These are phyloP conservation scores for Stramonita haemastoma DNA, from an alignment of 2,888 invertebrate genomes.

Conservation along the genomic window DNA sequence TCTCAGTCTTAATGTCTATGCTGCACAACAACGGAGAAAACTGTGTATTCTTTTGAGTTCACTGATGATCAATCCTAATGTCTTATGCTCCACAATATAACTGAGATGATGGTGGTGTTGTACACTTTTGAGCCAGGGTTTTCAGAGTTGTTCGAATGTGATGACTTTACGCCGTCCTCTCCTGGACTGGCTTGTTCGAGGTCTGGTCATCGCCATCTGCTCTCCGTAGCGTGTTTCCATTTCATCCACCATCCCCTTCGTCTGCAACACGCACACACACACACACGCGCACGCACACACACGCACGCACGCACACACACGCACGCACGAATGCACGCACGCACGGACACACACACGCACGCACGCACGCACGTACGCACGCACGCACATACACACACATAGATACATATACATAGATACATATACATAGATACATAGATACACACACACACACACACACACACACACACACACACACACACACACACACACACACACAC, in stretches of 20 bases:
- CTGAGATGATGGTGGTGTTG: neutral
- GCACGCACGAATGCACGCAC: too few relatives aligned
- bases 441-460: too few relatives aligned
- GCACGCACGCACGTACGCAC: too few relatives aligned
- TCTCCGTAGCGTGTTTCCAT: constrained; percentile 46
- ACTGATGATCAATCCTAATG: neutral
- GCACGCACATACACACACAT: neutral
- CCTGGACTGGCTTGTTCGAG: constrained; percentile 47
- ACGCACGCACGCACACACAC: too few relatives aligned
- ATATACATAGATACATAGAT: too few relatives aligned
- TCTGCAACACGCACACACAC: constrained; percentile 40
- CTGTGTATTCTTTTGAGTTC: neutral
- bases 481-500: too few relatives aligned
- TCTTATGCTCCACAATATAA: neutral
- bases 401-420: too few relatives aligned
- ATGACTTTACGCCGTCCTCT: constrained; percentile 26
- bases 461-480: too few relatives aligned
- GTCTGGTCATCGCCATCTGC: constrained; percentile 43
- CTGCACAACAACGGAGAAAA: too few relatives aligned
- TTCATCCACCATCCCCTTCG: constrained; percentile 53
- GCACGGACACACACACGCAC: too few relatives aligned
- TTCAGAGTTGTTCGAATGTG: neutral
- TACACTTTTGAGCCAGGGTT: neutral
- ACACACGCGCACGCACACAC: too few relatives aligned
- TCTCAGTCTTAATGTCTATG: neutral